Evolutionary conservation across 2,113 vertebrate species (phyloP).

Genomic region (Carollia perspicillata): DNA sequence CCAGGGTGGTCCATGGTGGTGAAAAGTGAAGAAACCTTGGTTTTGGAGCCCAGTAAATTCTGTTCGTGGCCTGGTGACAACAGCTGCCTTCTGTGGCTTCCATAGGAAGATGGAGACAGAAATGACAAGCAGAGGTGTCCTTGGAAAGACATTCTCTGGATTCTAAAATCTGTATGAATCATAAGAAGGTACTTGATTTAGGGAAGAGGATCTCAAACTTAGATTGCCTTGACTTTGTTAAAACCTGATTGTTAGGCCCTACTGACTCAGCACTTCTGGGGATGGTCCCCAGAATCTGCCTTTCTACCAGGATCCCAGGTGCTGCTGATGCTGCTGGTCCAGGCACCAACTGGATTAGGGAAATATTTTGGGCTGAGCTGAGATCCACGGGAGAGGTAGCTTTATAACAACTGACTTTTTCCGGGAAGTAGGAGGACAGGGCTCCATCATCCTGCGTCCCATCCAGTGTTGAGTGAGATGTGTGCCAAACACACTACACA

Average conservation of each 20-base stretch:
- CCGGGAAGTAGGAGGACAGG: not conserved
- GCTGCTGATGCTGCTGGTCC: not conserved
- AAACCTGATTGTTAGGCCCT: not conserved
- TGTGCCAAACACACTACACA: not conserved
- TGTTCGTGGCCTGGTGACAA: not conserved
- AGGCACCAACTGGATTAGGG: not conserved
- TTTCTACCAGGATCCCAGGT: not conserved
- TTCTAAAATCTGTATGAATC: not conserved
- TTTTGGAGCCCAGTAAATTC: not conserved
- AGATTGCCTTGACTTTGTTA: not conserved
- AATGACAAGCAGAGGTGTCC: not conserved
- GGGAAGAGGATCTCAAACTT: not conserved
- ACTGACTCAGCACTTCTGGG: not conserved
- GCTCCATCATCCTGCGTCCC: not conserved
- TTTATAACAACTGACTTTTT: not conserved
- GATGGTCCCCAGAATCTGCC: not conserved
- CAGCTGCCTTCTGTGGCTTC: not conserved
- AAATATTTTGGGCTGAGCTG: not conserved
- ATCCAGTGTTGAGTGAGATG: not conserved
- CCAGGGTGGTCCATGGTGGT: no score
- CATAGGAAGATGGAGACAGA: not conserved
- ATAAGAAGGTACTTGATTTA: not conserved
- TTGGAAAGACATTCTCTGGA: not conserved
- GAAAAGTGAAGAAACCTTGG: not conserved
- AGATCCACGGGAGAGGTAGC: not conserved